These are phyloP conservation scores for Colossoma macropomum DNA, from an alignment of 2,113 vertebrate genomes.

Conservation along the genomic window DNA sequence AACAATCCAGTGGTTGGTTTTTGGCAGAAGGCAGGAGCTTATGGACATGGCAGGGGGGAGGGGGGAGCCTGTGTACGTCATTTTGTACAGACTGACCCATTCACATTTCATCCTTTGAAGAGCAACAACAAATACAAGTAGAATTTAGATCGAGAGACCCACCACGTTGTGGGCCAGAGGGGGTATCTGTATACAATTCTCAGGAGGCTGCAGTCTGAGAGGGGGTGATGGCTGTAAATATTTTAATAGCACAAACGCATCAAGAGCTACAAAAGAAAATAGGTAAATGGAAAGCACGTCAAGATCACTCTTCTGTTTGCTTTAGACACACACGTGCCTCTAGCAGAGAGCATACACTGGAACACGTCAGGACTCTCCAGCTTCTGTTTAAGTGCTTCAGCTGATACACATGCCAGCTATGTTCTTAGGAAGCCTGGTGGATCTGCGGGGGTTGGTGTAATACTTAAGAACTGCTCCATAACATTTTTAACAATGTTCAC, in stretches of 20 bases:
- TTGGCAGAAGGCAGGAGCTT: constrained; percentile 1
- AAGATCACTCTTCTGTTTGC: background rate
- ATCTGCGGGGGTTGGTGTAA: background rate
- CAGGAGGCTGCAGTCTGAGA: constrained; percentile 8
- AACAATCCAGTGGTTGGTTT: constrained; percentile 20
- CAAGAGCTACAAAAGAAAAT: background rate
- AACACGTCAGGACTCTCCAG: background rate
- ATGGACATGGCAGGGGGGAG: background rate
- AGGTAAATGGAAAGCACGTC: background rate
- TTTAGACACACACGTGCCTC: constrained; percentile 14
- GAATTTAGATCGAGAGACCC: background rate
- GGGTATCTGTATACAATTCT: constrained; percentile 2
- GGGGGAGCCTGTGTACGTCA: background rate
- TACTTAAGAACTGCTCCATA: background rate
- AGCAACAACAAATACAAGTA: constrained; percentile 30
- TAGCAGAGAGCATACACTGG: background rate
- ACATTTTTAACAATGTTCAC: background rate
- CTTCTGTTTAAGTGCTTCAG: background rate
- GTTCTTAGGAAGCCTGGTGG: background rate
- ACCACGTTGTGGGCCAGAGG: constrained; percentile 28
- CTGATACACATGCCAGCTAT: constrained; percentile 3
- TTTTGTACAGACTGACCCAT: constrained; percentile 9
- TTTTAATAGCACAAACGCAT: background rate
- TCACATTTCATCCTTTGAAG: constrained; percentile 4
- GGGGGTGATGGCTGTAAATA: constrained; percentile 37